These are phyloP conservation scores for Tetranychus urticae DNA, from an alignment of 1,140 invertebrate species.

Conservation along the genomic window DNA sequence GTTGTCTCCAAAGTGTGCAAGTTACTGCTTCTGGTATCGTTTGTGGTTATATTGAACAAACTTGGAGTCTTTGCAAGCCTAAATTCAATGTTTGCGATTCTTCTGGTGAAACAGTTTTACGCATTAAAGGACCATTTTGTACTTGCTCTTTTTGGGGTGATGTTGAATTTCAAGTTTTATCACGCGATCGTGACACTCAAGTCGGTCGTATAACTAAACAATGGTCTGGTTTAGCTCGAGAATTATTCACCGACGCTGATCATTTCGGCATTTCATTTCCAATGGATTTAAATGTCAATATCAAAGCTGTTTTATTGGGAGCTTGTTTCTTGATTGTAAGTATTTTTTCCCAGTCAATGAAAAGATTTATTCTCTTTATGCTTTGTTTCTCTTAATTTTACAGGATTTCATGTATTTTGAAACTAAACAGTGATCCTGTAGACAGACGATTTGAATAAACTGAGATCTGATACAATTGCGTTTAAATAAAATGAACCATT, in stretches of 20 bases:
- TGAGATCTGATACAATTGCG: too few species aligned
- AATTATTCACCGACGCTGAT: conserved; percentile 41
- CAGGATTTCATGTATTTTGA: too few species aligned
- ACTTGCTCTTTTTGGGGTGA: conserved; percentile 53
- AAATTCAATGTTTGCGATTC: conserved; percentile 50
- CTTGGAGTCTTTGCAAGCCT: conserved; percentile 55
- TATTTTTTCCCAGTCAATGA: too few species aligned
- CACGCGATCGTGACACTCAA: conserved; percentile 4
- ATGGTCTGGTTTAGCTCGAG: conserved; percentile 35
- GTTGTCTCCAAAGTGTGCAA: conserved; percentile 53
- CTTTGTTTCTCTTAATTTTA: too few species aligned
- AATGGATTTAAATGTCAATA: too few species aligned
- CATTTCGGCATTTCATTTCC: conserved; percentile 7
- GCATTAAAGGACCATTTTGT: conserved; percentile 53
- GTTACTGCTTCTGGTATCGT: conserved; percentile 36
- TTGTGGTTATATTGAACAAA: conserved; percentile 52
- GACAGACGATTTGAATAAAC: too few species aligned
- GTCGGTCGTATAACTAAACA: conserved; percentile 51
- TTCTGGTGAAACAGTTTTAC: conserved; percentile 24
- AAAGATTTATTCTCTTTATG: too few species aligned
- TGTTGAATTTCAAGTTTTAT: conserved; percentile 38
- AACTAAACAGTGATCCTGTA: too few species aligned
- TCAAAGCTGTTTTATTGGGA: too few species aligned
- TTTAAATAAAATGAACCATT: too few species aligned
- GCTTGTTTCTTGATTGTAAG: too few species aligned